phyloP scores from a whole-genome alignment of 2,888 invertebrate species.

The Cryptocephalus moraei region DNA sequence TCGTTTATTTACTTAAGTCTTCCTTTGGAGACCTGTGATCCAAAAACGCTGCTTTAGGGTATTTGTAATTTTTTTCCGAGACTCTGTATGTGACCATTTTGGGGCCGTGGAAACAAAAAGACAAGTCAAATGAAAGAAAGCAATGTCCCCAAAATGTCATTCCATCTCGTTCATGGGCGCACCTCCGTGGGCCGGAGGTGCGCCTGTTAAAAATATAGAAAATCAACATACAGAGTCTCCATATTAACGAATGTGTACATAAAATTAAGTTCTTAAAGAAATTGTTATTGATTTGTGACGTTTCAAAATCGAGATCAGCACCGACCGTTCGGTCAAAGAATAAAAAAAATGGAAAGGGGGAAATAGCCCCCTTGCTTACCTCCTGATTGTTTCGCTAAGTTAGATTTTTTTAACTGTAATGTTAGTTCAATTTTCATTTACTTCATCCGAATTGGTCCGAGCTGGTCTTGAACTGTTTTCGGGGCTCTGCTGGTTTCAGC shows the following conservation, averaged over 20 bases:
- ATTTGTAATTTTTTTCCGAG: no score
- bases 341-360: neutral
- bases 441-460: neutral
- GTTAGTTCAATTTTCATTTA: neutral
- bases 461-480: neutral
- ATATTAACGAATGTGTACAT: slow-evolving; percentile 18
- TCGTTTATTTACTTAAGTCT: slow-evolving; percentile 12
- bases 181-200: no score
- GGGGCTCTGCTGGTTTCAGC: no score
- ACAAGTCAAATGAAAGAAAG: slow-evolving; percentile 5
- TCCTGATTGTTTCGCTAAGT: neutral
- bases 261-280: slow-evolving; percentile 17
- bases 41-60: slow-evolving; percentile 1
- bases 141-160: no score
- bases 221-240: neutral
- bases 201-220: no score
- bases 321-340: slow-evolving; percentile 10
- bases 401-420: neutral
- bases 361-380: neutral
- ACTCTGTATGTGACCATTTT: no score
- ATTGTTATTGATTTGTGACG: slow-evolving; percentile 8
- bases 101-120: neutral
- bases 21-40: slow-evolving; percentile 32
- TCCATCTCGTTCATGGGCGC: no score
- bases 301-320: slow-evolving; percentile 26